phyloP scores from a whole-genome alignment of 2,888 invertebrate genomes.

The Drosophila mayaguana region DNA sequence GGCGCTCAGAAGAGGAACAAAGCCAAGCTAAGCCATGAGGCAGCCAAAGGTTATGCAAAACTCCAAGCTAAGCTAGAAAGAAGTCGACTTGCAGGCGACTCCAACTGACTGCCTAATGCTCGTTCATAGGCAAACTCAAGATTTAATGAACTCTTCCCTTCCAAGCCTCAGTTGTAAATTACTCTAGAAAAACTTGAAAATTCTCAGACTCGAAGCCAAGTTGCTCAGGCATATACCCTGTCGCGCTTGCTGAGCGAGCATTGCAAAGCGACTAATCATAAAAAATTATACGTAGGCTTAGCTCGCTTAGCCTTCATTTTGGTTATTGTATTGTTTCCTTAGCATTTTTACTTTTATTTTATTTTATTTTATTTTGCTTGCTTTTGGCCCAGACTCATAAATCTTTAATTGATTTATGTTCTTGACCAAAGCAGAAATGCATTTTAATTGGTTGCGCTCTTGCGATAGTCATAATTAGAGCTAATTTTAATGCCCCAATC shows the following conservation, averaged over 20 bases:
- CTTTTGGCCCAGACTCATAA: slow-evolving; percentile 69
- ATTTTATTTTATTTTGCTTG: slow-evolving; percentile 1
- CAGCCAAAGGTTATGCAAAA: slow-evolving; percentile 76
- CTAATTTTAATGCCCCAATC: slow-evolving; percentile 72
- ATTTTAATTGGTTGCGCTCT: slow-evolving; percentile 75
- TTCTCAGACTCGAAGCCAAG: too few species aligned
- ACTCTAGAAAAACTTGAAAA: too few species aligned
- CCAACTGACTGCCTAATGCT: not conserved
- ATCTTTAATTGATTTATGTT: slow-evolving; percentile 78
- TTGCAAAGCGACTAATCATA: slow-evolving; percentile 70
- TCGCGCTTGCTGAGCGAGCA: not conserved
- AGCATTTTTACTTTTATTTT: slow-evolving; percentile 6
- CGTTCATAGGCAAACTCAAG: not conserved
- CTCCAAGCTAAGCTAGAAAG: slow-evolving; percentile 25
- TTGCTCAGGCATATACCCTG: not conserved
- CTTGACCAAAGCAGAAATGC: slow-evolving; percentile 62
- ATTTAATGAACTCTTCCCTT: not conserved
- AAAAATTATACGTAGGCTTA: slow-evolving; percentile 72
- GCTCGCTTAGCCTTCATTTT: slow-evolving; percentile 47
- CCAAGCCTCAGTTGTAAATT: too few species aligned
- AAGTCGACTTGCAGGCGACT: not conserved
- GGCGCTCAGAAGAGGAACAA: slow-evolving; percentile 9
- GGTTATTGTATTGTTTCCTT: slow-evolving; percentile 34
- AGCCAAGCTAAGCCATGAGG: slow-evolving; percentile 14
- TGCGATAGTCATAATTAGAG: slow-evolving; percentile 78